Evolutionary conservation across 2,888 invertebrate genomes (phyloP).

Genomic region (Euclidia mi): DNA sequence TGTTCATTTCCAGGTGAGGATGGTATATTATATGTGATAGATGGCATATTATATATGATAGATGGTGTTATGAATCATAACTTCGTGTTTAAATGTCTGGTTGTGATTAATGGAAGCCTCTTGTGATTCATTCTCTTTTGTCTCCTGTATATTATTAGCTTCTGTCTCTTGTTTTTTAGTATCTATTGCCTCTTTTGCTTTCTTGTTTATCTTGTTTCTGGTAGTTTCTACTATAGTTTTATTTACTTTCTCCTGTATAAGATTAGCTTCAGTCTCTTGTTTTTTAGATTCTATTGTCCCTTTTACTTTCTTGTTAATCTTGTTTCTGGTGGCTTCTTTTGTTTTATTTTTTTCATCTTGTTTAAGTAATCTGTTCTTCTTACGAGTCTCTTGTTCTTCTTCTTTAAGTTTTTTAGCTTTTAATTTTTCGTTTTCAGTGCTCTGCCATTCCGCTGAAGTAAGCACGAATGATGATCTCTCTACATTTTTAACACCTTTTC

Average conservation of each 20-base stretch:
- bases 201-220: conserved; percentile 23
- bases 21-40: conserved; percentile 20
- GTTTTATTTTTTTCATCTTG: conserved; percentile 35
- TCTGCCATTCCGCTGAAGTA: too few species aligned
- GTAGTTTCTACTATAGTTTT: conserved; percentile 9
- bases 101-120: conserved; percentile 21
- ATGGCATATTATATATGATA: too few species aligned
- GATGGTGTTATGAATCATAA: conserved; percentile 28
- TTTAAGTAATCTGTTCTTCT: conserved; percentile 36
- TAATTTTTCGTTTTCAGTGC: conserved; percentile 11
- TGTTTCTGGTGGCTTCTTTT: too few species aligned
- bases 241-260: too few species aligned
- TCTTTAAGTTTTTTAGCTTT: conserved; percentile 32
- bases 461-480: conserved; percentile 32
- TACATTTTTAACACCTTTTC: conserved; percentile 33
- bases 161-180: conserved; percentile 19
- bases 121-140: conserved; percentile 20
- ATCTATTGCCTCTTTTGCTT: conserved; percentile 23
- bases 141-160: conserved; percentile 18
- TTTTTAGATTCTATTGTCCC: too few species aligned
- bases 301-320: too few species aligned
- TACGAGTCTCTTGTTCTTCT: conserved; percentile 32
- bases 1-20: conserved; percentile 13
- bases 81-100: conserved; percentile 22
- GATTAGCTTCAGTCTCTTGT: too few species aligned